These are phyloP conservation scores for Oegoconia quadripuncta DNA, from an alignment of 2,888 invertebrate genomes.

Conservation along the genomic window DNA sequence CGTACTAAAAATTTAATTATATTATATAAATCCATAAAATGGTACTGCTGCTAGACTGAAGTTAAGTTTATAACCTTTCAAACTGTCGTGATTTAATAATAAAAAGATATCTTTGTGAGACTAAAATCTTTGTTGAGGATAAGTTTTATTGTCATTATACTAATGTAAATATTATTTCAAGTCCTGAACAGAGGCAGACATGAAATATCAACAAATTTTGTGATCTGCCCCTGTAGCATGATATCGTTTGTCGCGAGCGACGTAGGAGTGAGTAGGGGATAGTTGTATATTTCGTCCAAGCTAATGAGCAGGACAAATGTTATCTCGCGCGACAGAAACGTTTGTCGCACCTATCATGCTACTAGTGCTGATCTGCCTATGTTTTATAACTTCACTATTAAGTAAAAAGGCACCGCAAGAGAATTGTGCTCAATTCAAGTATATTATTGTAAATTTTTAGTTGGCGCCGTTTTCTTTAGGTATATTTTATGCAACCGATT, in stretches of 20 bases:
- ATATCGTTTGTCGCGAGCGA: no score
- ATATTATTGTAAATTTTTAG: conserved; percentile 10
- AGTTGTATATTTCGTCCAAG: no score
- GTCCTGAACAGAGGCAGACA: not conserved
- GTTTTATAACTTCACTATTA: not conserved
- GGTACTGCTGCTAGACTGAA: conserved; percentile 1
- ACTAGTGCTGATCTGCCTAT: no score
- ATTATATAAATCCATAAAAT: no score
- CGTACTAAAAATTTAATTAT: no score
- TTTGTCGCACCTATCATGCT: no score
- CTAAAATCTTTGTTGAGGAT: conserved; percentile 29
- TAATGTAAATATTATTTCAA: conserved; percentile 43
- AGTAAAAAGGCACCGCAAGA: conserved; percentile 12
- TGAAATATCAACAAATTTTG: no score
- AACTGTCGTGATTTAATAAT: conserved; percentile 9
- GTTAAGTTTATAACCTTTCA: conserved; percentile 19
- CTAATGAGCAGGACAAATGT: no score
- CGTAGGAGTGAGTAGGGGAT: no score
- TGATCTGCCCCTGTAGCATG: no score
- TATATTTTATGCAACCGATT: conserved; percentile 2
- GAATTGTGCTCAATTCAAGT: conserved; percentile 20
- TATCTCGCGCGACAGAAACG: no score
- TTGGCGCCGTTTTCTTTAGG: conserved; percentile 8
- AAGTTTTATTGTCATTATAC: conserved; percentile 30
- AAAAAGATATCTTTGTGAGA: conserved; percentile 27